Conservation (phyloP, 2,888 invertebrate genomes). For the Tryphoninae sp. region DNA sequence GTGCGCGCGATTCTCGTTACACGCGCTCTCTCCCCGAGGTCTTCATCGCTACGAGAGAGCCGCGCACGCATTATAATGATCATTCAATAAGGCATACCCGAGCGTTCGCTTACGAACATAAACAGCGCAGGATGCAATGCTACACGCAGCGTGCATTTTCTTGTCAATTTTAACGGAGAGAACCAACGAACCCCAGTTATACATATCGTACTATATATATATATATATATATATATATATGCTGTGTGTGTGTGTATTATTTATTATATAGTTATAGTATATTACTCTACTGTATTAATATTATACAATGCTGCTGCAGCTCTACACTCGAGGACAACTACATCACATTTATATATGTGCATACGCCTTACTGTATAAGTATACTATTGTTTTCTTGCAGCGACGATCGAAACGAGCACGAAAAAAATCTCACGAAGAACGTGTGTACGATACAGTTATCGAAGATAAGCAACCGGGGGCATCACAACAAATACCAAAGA, state of each 20-base stretch:
- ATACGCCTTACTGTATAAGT: not conserved
- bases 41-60: slow-evolving; percentile 44
- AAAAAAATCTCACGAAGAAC: slow-evolving; percentile 60
- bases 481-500: slow-evolving; percentile 56
- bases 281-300: not conserved
- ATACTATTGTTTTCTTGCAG: slow-evolving; percentile 28
- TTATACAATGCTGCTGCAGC: not conserved
- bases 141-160: slow-evolving; percentile 62
- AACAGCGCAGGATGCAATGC: slow-evolving; percentile 54
- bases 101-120: slow-evolving; percentile 37
- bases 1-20: slow-evolving; percentile 52
- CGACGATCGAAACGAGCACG: slow-evolving; percentile 46
- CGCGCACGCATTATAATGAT: slow-evolving; percentile 61
- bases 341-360: not conserved
- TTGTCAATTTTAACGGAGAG: slow-evolving; percentile 58
- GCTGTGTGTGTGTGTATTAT: no score
- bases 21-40: slow-evolving; percentile 36
- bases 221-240: no score
- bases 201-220: not conserved
- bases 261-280: not conserved
- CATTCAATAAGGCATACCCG: slow-evolving; percentile 60
- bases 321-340: not conserved
- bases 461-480: slow-evolving; percentile 55
- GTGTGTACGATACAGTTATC: slow-evolving; percentile 57
- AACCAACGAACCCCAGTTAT: slow-evolving; percentile 47